phyloP scores from a whole-genome alignment of 1,140 invertebrate species.

The Lepidotrigona ventralis region DNA sequence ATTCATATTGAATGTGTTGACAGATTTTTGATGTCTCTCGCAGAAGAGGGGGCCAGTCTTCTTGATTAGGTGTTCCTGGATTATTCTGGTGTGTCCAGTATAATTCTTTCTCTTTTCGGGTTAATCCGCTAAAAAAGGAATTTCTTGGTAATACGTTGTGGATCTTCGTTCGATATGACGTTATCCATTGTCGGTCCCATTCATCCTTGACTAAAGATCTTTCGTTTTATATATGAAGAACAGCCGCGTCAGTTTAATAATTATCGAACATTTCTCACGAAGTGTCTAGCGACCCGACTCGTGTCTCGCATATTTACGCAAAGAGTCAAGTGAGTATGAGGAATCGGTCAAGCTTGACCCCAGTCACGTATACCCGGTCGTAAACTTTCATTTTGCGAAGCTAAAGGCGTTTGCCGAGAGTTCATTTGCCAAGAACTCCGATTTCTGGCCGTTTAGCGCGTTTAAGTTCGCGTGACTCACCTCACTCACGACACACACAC shows the following conservation, averaged over 20 bases:
- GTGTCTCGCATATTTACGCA: neutral
- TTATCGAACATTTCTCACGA: neutral
- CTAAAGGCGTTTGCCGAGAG: neutral
- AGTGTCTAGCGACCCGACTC: too few relatives aligned
- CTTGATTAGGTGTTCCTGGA: too few relatives aligned
- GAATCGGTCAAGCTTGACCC: neutral
- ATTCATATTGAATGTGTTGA: too few relatives aligned
- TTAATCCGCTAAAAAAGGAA: too few relatives aligned
- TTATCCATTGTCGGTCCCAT: too few relatives aligned
- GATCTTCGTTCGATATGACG: too few relatives aligned
- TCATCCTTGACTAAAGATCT: too few relatives aligned
- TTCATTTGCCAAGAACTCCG: neutral
- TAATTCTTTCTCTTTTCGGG: too few relatives aligned
- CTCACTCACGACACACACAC: neutral
- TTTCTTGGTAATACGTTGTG: too few relatives aligned
- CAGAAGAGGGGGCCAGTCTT: too few relatives aligned
- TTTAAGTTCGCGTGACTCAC: neutral
- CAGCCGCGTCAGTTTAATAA: neutral
- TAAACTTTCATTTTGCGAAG: neutral
- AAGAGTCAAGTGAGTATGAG: neutral
- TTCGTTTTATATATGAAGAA: neutral
- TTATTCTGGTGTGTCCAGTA: too few relatives aligned
- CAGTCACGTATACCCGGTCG: slow-evolving; percentile 4
- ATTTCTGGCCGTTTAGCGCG: neutral
- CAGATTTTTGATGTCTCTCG: too few relatives aligned